Percentiles rank a stretch among this genome's conserved stretches.
phyloP scores from a whole-genome alignment of 35 echinoderm and acorn worm species.

The Eucidaris tribuloides region DNA sequence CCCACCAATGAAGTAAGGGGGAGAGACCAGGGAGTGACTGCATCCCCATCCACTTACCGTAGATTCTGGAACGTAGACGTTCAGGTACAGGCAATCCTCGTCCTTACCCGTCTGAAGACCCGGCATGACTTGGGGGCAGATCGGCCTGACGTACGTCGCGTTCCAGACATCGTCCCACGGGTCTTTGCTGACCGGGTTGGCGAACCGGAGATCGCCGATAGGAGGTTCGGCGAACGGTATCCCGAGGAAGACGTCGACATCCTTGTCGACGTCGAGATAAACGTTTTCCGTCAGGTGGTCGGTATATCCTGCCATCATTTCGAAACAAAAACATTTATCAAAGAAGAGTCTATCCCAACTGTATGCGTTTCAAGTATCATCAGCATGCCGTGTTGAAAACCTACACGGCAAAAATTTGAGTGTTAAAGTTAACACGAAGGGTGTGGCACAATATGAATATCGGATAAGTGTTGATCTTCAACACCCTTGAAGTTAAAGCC shows the following conservation, averaged over 20 bases:
- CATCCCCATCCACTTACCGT: no score
- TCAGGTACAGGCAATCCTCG: conserved; percentile 5
- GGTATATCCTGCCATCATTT: background rate
- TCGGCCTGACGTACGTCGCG: conserved; percentile 26
- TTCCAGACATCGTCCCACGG: conserved; percentile 45
- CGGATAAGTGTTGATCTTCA: no score
- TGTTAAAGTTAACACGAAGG: no score
- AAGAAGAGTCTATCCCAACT: no score
- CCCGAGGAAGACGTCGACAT: conserved; percentile 66
- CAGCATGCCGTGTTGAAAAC: no score
- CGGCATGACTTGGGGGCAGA: background rate
- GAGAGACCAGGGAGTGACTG: no score
- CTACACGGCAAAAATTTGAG: no score
- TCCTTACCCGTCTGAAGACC: background rate
- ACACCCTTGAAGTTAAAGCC: no score
- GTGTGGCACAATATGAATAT: no score
- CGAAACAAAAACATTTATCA: no score
- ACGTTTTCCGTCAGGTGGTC: background rate
- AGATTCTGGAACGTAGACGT: background rate
- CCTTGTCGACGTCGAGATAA: background rate
- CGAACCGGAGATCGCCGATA: conserved; percentile 44
- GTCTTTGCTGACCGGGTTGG: conserved; percentile 43
- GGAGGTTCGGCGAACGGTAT: conserved; percentile 88
- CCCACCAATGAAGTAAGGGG: no score
- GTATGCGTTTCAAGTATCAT: no score